Base-by-base conservation (phyloP, 2,888 invertebrate species). In the Heliconius erato region DNA sequence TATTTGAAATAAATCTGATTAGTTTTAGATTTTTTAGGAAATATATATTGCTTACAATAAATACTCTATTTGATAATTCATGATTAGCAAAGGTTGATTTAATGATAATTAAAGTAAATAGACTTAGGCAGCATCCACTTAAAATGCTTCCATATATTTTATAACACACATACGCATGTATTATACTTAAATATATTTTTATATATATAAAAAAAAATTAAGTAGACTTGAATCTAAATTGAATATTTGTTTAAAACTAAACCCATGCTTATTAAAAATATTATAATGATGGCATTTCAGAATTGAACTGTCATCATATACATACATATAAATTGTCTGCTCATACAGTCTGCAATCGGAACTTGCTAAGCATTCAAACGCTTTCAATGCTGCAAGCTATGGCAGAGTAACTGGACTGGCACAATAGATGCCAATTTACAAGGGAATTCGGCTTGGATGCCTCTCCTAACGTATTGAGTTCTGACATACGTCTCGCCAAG, bases 391-490 rank as follows among this genome's bases (percentile, higher is more conserved):
- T 89, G 88, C 88, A 87, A 87, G 89, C 90, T 90, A 90, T 91
- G 91, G 89, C 86, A 87, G 88, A 87, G 87, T 88, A 88, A 89
- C 91, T 90, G 90, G 86, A 85, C 89, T 88, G 89, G 91, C 91
- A 94, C 94, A 95, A 94, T 94, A 90, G 91, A 93, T 92, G 93
- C 93, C 94, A 93, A 94, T 94, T 93, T 93, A 88, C 87, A 89
- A 89, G 89, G 90, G 94, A 94, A 94, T 94, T 94, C 87, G 89
- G 91, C 92, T 91, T 90, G 89, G 90, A 92, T 91, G 91, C 92
- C 89, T 90, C 87, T 86, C 85, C 88, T 87, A 86, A 83, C 83
- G 83, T 84, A 84, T 86, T 83, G 83, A 84, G 84, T 79, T 80
- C 78, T 84, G 85, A 85, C 86, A 83, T 85, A 54, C 54, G 83